Conservation (phyloP, 2,797 vertebrate species). For the Euphonia xanthogaster region DNA sequence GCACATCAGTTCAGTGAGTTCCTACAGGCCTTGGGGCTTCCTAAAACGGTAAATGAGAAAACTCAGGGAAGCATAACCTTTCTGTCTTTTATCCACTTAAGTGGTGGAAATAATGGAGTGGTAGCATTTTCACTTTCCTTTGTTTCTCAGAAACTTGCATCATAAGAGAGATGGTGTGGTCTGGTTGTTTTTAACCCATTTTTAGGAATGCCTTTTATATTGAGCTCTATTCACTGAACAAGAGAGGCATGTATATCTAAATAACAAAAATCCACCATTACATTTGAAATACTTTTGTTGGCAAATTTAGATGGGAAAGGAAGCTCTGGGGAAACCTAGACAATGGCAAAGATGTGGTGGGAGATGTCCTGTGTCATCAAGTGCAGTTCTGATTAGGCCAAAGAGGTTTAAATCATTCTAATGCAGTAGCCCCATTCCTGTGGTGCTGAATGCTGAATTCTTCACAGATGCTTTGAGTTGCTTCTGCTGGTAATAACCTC, state of each 20-base stretch:
- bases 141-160: background rate
- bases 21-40: background rate
- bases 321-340: background rate
- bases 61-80: constrained; percentile 4
- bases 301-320: background rate
- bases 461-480: background rate
- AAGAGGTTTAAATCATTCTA: background rate
- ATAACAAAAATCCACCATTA: background rate
- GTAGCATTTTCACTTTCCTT: background rate
- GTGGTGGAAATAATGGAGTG: background rate
- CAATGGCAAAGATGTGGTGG: fast-evolving
- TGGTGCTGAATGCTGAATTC: background rate
- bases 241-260: background rate
- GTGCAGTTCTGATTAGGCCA: background rate
- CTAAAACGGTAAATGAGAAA: constrained; percentile 17
- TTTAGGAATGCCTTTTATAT: background rate
- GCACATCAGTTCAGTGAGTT: background rate
- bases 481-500: background rate
- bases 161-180: background rate
- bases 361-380: background rate
- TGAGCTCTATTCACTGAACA: background rate
- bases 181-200: background rate
- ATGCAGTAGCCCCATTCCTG: background rate
- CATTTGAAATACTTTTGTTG: background rate
- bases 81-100: background rate